Evolutionary conservation across 2,113 vertebrate genomes (phyloP), one percentile per base, ranked within the genome.

Genomic region (Platysternon megacephalum): DNA sequence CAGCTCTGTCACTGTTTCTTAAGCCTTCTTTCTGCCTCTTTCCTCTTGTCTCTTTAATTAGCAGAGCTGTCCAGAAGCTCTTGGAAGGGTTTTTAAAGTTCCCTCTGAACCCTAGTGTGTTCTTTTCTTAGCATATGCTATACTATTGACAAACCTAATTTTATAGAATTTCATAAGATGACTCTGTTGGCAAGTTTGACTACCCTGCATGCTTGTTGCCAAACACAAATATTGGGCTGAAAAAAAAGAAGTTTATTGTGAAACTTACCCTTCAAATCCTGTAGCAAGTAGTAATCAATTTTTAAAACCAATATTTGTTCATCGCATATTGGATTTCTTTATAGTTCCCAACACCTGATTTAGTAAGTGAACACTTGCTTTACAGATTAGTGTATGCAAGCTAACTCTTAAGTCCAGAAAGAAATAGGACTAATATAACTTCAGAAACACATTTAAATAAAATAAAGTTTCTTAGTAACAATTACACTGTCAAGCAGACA

Each of bases 61-160:
- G 65, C 74, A 56, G 79, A 79, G 76, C 82, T 79, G 48, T 85
- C 49, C 87, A 80, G 93, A 94, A 92, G 86, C 89, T 96, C 90
- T 93, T 87, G 90, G 91, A 96, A 92, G 86, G 68, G 49, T 93
- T 92, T 55, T 78, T 89, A 88, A 86, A 44, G 79, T 91, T 84
- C 84, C 92, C 89, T 94, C 87, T 58, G 94, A 80, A 82, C 56
- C 86, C 52, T 51, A 56, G 29, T 26, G 44, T 61, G 85, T 79
- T 89, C 21, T 93, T 96, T 93, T 89, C 82, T 94, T 90, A 96
- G 93, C 88, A 91, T 87, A 93, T 93, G 84, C 68, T 65, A 82
- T 81, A 46, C 56, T 96, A 94, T 91, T 88, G 48, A 78, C 81
- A 91, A 90, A 80, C 76, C 61, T 91, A 88, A 93, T 92, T 94